Conservation (phyloP, 2,113 vertebrate genomes). For the Sardina pilchardus region DNA sequence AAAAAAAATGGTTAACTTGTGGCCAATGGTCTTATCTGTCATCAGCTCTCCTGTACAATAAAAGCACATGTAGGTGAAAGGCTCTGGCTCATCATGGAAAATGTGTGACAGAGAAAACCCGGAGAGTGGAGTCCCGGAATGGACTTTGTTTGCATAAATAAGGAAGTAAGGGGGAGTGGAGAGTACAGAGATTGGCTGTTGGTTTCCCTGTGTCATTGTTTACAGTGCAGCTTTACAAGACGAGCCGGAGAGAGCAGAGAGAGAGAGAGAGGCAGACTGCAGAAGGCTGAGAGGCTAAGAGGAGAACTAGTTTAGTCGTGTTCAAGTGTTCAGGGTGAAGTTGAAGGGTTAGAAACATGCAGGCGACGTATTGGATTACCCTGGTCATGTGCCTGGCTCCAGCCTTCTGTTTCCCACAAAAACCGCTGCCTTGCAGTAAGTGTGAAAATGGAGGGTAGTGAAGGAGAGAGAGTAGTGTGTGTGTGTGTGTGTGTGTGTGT, state of each 20-base stretch:
- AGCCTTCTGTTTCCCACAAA: constrained; percentile 47
- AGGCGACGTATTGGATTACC: neutral
- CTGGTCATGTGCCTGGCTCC: constrained; percentile 43
- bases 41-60: neutral
- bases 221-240: neutral
- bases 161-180: constrained; percentile 33
- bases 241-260: neutral
- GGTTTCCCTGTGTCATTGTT: constrained; percentile 8
- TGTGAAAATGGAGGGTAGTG: constrained; percentile 20
- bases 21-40: neutral
- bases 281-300: neutral
- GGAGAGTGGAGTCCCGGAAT: neutral
- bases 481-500: neutral
- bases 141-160: constrained; percentile 11
- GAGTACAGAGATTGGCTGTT: neutral
- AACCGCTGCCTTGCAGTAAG: constrained; percentile 66
- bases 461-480: neutral
- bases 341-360: constrained; percentile 46
- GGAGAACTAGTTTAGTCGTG: neutral
- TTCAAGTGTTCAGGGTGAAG: neutral
- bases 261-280: neutral
- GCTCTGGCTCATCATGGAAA: neutral
- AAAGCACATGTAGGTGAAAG: neutral
- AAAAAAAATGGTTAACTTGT: neutral
- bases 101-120: neutral